A percentile compares a stretch with the other conserved stretches of the same genome.
Evolutionary conservation across 1,140 invertebrate species (phyloP).

Genomic region (Drosophila sp.): DNA sequence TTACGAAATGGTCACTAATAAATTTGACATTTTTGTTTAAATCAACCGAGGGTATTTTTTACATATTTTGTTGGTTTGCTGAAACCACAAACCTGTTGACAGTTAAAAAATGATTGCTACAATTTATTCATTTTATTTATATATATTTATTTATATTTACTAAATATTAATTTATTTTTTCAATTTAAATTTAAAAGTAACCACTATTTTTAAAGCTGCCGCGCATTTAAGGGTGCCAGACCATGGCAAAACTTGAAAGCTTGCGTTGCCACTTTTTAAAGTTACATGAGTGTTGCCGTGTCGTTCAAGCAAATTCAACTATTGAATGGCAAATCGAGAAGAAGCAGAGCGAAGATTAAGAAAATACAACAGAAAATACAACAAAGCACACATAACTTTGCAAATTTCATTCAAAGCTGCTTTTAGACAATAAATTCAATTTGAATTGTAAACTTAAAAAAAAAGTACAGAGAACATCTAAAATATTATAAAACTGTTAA

Average conservation of each 20-base stretch:
- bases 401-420: slow-evolving; percentile 18
- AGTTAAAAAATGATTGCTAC: slow-evolving; percentile 21
- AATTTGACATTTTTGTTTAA: slow-evolving; percentile 71
- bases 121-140: background rate
- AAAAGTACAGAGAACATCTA: background rate
- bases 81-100: slow-evolving; percentile 3
- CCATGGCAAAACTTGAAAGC: background rate
- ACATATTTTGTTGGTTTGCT: slow-evolving; percentile 10
- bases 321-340: slow-evolving; percentile 12
- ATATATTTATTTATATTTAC: too few relatives aligned
- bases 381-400: slow-evolving; percentile 38
- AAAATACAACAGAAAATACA: slow-evolving; percentile 31
- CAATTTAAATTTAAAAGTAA: background rate
- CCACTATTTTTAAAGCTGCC: slow-evolving; percentile 11
- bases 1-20: slow-evolving; percentile 53
- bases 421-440: background rate
- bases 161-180: background rate
- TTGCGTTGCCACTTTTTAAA: background rate
- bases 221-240: slow-evolving; percentile 4
- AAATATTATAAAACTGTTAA: background rate
- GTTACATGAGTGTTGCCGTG: background rate
- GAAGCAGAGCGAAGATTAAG: slow-evolving; percentile 9
- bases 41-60: slow-evolving; percentile 22
- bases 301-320: background rate
- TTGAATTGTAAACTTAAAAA: background rate